These are phyloP conservation scores for Chaenodraco wilsoni DNA, from an alignment of 2,797 vertebrate genomes.

Conservation along the genomic window DNA sequence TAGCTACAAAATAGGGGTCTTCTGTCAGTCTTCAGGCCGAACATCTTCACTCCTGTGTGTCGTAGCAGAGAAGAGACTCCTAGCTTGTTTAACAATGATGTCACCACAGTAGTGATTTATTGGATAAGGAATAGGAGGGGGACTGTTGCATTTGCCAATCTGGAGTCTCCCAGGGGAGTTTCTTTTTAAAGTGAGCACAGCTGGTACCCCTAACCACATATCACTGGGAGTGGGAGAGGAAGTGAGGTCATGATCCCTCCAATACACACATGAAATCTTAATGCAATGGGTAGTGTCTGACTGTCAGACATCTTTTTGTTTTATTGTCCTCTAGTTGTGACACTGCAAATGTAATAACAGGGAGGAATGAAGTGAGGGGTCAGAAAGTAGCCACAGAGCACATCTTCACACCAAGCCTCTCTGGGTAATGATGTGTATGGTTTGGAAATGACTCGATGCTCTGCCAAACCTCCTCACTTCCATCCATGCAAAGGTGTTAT, in stretches of 20 bases:
- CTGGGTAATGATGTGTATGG: slow-evolving; percentile 47
- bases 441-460: slow-evolving; percentile 48
- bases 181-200: slow-evolving; percentile 77
- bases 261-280: slow-evolving; percentile 24
- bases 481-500: slow-evolving; percentile 45
- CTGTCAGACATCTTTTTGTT: slow-evolving; percentile 32
- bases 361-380: slow-evolving; percentile 48
- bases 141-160: slow-evolving; percentile 67
- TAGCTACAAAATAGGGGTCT: slow-evolving; percentile 26
- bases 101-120: slow-evolving; percentile 74
- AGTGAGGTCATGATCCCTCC: slow-evolving; percentile 66
- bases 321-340: slow-evolving; percentile 22
- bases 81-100: slow-evolving; percentile 79
- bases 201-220: slow-evolving; percentile 74
- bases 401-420: slow-evolving; percentile 49
- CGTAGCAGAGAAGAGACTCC: slow-evolving; percentile 43
- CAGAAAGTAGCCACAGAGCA: slow-evolving; percentile 22
- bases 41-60: slow-evolving; percentile 13
- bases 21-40: neutral
- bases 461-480: slow-evolving; percentile 42
- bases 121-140: slow-evolving; percentile 71
- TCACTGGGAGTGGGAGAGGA: slow-evolving; percentile 73
- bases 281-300: slow-evolving; percentile 34
- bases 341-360: slow-evolving; percentile 45
- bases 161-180: slow-evolving; percentile 66